phyloP scores from a whole-genome alignment of 2,797 vertebrate genomes.

The Streptopelia turtur region DNA sequence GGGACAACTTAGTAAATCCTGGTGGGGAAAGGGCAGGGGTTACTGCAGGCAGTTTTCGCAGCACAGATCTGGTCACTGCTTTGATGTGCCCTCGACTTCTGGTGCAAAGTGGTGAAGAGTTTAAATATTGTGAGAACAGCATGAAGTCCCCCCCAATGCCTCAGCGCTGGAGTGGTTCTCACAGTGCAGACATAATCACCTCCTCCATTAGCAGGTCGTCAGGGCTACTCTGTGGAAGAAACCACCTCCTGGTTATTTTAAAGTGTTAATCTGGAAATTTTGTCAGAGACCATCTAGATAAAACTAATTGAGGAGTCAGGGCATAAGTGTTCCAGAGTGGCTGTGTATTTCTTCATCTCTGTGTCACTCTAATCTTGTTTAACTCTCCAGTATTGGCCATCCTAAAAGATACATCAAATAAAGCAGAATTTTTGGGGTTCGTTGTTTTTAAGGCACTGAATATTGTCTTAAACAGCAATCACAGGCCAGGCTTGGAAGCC shows the following conservation, averaged over 20 bases:
- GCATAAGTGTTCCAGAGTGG: background rate
- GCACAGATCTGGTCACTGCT: background rate
- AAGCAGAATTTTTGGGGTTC: background rate
- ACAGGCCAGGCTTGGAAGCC: background rate
- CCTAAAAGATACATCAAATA: background rate
- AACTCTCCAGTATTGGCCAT: background rate
- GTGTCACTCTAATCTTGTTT: background rate
- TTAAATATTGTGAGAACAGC: background rate
- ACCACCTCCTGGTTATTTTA: background rate
- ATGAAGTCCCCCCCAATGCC: background rate
- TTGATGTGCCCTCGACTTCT: accelerated
- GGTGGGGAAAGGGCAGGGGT: background rate
- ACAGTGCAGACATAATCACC: background rate
- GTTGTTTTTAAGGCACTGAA: background rate
- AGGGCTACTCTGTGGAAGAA: background rate
- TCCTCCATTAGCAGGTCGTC: background rate
- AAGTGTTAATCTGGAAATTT: background rate
- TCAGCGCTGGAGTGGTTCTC: background rate
- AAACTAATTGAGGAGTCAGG: background rate
- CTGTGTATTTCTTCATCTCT: background rate
- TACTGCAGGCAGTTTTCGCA: background rate
- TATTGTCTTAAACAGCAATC: background rate
- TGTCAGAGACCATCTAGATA: background rate
- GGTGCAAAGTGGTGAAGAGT: background rate
- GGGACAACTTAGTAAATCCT: background rate